phyloP scores from a whole-genome alignment of 2,797 vertebrate species.

The Acanthis flammea region DNA sequence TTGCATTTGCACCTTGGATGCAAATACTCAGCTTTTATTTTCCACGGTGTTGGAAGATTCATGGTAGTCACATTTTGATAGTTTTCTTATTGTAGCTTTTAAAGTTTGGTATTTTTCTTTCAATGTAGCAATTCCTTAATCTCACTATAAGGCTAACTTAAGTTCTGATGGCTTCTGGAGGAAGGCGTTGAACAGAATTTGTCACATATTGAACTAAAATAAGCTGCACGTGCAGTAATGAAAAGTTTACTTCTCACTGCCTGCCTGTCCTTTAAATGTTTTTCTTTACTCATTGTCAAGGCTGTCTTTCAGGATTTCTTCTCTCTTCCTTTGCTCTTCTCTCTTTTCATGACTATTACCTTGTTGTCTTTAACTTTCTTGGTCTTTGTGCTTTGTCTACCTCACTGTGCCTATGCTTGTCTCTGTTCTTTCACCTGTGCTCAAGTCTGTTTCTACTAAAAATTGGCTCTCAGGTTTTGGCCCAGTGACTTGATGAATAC shows the following conservation, averaged over 20 bases:
- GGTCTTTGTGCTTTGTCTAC: background rate
- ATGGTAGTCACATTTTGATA: background rate
- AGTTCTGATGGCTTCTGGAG: background rate
- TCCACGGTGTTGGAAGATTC: background rate
- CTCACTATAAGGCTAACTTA: background rate
- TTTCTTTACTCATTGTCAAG: background rate
- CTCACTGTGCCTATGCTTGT: background rate
- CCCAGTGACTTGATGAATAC: background rate
- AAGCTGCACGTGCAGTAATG: background rate
- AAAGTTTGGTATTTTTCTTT: background rate
- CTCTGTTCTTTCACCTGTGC: background rate
- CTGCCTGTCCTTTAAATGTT: background rate
- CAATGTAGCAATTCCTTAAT: background rate
- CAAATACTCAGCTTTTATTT: background rate
- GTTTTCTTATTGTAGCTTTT: background rate
- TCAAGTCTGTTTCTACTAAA: background rate
- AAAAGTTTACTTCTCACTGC: background rate
- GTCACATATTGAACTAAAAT: background rate
- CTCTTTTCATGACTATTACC: background rate
- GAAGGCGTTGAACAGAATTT: background rate
- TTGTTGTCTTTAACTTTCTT: background rate
- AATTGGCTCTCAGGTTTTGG: background rate
- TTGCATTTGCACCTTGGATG: background rate
- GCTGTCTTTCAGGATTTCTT: background rate
- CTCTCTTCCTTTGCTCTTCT: background rate